Percentiles rank a stretch among this genome's conserved stretches.
Evolutionary conservation across 1,140 invertebrate genomes (phyloP).

Genomic region (Cotesia chilonis): DNA sequence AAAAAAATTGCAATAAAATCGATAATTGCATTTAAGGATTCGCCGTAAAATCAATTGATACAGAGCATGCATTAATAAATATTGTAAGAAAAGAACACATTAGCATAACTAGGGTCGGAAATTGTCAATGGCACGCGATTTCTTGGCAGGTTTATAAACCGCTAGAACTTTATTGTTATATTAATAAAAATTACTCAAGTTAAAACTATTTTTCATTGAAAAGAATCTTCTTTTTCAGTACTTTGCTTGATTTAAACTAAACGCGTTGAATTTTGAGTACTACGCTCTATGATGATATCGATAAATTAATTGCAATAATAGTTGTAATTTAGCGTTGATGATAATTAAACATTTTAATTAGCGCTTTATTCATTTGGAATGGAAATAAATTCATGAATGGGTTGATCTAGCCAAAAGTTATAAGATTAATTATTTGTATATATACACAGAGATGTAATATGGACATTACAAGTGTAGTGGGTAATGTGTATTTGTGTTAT

Average conservation of each 20-base stretch:
- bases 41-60: slow-evolving; percentile 13
- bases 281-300: too few species aligned
- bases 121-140: slow-evolving; percentile 32
- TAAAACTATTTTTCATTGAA: background rate
- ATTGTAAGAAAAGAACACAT: slow-evolving; percentile 29
- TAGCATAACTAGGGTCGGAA: slow-evolving; percentile 31
- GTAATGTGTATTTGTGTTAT: background rate
- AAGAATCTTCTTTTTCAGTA: background rate
- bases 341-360: too few species aligned
- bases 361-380: too few species aligned
- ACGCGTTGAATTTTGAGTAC: too few species aligned
- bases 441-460: too few species aligned
- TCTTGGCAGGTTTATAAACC: slow-evolving; percentile 18
- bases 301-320: too few species aligned
- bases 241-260: background rate
- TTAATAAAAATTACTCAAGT: background rate
- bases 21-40: background rate
- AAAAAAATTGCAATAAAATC: background rate
- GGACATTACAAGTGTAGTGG: too few species aligned
- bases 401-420: too few species aligned
- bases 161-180: background rate
- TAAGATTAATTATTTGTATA: too few species aligned
- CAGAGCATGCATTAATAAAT: slow-evolving; percentile 25
- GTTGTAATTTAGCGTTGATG: too few species aligned
- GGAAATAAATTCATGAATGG: too few species aligned